Base-by-base conservation (phyloP, 2,888 invertebrate species). In the Watsonalla cultraria region DNA sequence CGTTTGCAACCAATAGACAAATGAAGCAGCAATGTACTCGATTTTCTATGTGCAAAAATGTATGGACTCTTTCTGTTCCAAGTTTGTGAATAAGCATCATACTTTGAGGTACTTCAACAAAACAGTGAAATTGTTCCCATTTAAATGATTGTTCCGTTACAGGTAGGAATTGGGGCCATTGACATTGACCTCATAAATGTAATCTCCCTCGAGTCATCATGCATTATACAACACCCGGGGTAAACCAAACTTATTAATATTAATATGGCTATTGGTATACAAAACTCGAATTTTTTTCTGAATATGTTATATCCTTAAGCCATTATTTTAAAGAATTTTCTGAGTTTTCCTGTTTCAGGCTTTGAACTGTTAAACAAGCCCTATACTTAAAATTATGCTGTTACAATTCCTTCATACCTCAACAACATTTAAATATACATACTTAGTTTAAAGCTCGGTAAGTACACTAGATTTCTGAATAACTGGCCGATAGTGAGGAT, bases 111-210 rank as follows among this genome's bases (percentile, higher is more conserved):
- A 24, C 24, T 24, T 2, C 24, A 24, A 24, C 4, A 24, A 24
- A 24, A 24, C 24, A 24, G 24, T 24, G 24, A 24, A 2, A 24
- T 24, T 24, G 24, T 58, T 51, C 37, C 37, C 37, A 37, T 37
- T 7, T 7, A 37, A 7, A 37, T 37, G 37, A 42, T 42, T 8
- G 9, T 42, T 42, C 42, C 42, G 11, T 42, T 42, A 11, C 5
- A 42, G 11, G 42, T 5, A 11, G 8, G 2, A 37, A 39, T 14
- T 7, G 58, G 53, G 60, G 65, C 53, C 61, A 61, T 57, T 61
- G 68, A 64, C 77, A 73, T 70, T 76, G 71, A 74, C 69, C 72
- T 76, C 66, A 74, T 72, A 71, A 74, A 78, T 73, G 59, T 64
- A 54, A 53, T 60, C 8, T 47, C 46, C n/a, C 58, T 61, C 56